Base-by-base conservation (phyloP, 2,113 vertebrate genomes). In the Pica pica region DNA sequence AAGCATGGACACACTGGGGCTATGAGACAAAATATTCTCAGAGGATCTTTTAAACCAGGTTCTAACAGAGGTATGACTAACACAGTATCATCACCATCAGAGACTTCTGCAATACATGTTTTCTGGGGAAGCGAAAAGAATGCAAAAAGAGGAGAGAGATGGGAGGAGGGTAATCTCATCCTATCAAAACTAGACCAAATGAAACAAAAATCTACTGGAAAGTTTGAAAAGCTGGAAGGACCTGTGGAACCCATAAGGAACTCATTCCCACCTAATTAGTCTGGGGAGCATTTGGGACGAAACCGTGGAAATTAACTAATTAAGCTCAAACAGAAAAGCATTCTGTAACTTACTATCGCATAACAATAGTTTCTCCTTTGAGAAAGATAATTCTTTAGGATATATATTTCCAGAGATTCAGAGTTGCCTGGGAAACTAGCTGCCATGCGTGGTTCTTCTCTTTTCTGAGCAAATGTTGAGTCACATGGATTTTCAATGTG, bases 361-460 rank as follows among this genome's bases (percentile, higher is more conserved):
- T 71, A 92, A 78, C 41, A 68, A 79, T 73, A 85, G 35, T 39
- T 80, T 68, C 16, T 85, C 28, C 78, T 74, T 42, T 55, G 52
- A 89, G 61, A 79, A 74, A 74, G 55, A 64, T 41, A 3, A 78
- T 89, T 82, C 68, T 87, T 84, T 71, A 83, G 53, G 76, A 86
- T 82, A 49, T 82, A 49, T 73, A 91, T 73, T 96, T 78, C 55
- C 53, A 95, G 89, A 80, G 50, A 94, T 74, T 57, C 23, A 53
- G 31, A 47, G 94, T 88, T 93, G 81, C 83, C 95, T 87, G 64
- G 92, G 84, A 97, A 96, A 97, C 78, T 55, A 50, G 41, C 57
- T 93, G 28, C 53, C 67, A 73, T 94, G 63, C 83, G 75, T 89
- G 50, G 27, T 91, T 94, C 70, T 89, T 89, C 69, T 85, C 61